Percentiles rank a stretch among this genome's conserved stretches.
These are phyloP conservation scores for Heliconius ethilla DNA, from an alignment of 2,888 invertebrate genomes.

Conservation along the genomic window DNA sequence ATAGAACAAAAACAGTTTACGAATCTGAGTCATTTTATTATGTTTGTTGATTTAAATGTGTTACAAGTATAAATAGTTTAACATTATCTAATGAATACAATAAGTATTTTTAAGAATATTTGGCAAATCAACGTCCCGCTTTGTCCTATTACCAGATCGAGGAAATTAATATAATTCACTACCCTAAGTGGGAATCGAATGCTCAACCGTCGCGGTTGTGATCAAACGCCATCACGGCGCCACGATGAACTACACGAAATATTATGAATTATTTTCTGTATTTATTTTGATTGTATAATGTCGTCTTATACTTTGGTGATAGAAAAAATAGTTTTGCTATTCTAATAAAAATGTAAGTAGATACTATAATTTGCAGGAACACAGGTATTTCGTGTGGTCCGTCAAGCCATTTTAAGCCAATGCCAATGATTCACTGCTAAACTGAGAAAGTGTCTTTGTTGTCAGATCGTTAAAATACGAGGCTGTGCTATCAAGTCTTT, in stretches of 20 bases:
- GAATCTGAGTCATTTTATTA: conserved; percentile 25
- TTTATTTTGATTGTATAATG: no score
- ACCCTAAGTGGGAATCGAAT: no score
- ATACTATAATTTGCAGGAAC: conserved; percentile 21
- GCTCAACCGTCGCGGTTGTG: no score
- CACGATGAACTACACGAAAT: no score
- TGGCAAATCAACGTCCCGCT: background rate
- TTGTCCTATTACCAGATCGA: no score
- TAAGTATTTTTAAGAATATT: no score
- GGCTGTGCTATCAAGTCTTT: conserved; percentile 13
- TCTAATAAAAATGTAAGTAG: conserved; percentile 8
- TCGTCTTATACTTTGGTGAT: background rate
- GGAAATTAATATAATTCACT: no score
- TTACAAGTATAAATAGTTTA: background rate
- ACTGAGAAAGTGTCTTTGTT: conserved; percentile 35
- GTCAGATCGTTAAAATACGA: conserved; percentile 31
- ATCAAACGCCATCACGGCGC: no score
- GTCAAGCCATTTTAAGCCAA: conserved; percentile 30
- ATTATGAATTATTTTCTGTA: no score
- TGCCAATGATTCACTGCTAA: conserved; percentile 31
- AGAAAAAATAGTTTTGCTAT: background rate
- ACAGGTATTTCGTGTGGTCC: conserved; percentile 32
- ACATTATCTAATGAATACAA: background rate
- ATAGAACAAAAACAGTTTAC: conserved; percentile 25
- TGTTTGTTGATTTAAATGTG: background rate